Percentiles rank a stretch among this genome's conserved stretches.
These are phyloP conservation scores for Notothenia coriiceps DNA, from an alignment of 2,113 vertebrate species.

Conservation along the genomic window DNA sequence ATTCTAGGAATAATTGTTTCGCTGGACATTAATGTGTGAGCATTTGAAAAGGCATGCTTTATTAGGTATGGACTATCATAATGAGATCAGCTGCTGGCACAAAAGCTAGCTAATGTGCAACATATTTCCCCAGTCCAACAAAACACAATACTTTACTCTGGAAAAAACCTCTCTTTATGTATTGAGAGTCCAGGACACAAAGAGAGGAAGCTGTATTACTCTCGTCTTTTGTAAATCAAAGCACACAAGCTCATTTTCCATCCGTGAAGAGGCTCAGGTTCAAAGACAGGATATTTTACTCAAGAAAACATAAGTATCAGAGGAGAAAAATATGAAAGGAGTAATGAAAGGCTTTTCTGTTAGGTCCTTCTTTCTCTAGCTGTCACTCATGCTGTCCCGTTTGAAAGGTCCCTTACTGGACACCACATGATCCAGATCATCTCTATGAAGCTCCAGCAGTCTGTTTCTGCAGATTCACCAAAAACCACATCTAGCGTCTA, in stretches of 20 bases:
- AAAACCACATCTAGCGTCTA: not conserved
- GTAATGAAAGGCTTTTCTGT: not conserved
- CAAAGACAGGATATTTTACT: slow-evolving; percentile 2
- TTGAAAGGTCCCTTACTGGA: not conserved
- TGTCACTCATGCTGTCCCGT: not conserved
- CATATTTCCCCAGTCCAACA: slow-evolving; percentile 10
- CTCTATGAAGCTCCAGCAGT: not conserved
- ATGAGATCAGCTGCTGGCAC: slow-evolving; percentile 16
- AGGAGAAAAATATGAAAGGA: not conserved
- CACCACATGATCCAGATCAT: not conserved
- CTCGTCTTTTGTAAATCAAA: slow-evolving; percentile 25
- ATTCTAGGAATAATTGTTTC: not conserved
- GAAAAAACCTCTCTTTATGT: not conserved
- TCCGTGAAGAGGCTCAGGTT: slow-evolving; percentile 7
- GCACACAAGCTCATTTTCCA: slow-evolving; percentile 18
- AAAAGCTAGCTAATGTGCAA: not conserved
- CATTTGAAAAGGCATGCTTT: not conserved
- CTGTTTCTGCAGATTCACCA: not conserved
- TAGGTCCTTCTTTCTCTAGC: not conserved
- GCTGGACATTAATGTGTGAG: slow-evolving; percentile 1
- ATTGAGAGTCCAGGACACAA: not conserved
- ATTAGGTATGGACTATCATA: not conserved
- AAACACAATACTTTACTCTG: not conserved
- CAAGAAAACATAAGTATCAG: slow-evolving; percentile 1
- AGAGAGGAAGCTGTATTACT: not conserved